These are phyloP conservation scores for Hydropotes inermis DNA, from an alignment of 2,113 vertebrate genomes.

Conservation along the genomic window DNA sequence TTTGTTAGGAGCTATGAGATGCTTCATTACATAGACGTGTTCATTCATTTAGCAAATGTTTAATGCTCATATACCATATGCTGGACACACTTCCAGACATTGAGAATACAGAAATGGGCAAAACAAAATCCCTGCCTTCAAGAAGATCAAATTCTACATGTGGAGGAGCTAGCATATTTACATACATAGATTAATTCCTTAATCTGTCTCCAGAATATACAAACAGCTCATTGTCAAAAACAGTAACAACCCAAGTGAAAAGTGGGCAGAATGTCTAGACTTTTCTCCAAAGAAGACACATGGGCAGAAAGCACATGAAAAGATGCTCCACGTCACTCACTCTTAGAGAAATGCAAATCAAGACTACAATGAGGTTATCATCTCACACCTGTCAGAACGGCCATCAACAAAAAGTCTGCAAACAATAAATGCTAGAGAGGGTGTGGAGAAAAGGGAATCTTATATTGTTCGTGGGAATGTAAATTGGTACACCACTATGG, in stretches of 20 bases:
- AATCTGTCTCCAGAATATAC: background rate
- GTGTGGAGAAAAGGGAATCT: background rate
- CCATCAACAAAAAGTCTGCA: background rate
- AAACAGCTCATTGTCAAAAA: background rate
- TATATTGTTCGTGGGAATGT: background rate
- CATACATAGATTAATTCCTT: background rate
- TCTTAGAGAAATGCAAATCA: background rate
- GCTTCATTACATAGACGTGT: background rate
- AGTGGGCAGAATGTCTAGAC: background rate
- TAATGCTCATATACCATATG: background rate
- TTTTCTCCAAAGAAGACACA: background rate
- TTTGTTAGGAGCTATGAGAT: background rate
- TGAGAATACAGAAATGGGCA: background rate
- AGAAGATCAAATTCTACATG: background rate
- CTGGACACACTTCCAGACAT: background rate
- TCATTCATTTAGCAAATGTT: background rate
- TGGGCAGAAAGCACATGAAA: background rate
- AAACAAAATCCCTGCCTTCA: background rate
- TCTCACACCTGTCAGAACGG: background rate
- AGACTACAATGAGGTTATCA: background rate
- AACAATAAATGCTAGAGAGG: background rate
- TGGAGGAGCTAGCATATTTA: background rate
- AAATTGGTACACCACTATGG: background rate
- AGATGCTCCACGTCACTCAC: background rate
- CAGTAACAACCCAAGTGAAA: background rate